Percentiles rank a stretch among this genome's conserved stretches.
Conservation (phyloP, 2,797 vertebrate species). For the Coccyzus lansbergi region DNA sequence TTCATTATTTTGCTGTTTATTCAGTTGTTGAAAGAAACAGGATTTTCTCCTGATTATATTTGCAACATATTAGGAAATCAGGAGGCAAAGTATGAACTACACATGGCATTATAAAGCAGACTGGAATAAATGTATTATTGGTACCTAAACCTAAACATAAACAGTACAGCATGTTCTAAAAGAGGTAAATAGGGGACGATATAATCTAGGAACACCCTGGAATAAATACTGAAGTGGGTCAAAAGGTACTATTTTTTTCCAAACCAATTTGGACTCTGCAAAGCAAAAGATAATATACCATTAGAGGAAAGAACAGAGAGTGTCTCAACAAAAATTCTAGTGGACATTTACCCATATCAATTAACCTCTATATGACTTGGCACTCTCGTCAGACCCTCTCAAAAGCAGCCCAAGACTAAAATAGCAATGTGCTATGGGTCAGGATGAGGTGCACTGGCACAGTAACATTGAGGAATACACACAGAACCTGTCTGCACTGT, state of each 20-base stretch:
- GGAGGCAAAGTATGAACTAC: conserved; percentile 9
- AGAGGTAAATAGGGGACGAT: not conserved
- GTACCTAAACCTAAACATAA: conserved; percentile 9
- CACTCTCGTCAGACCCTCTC: conserved; percentile 58
- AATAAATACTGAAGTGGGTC: conserved; percentile 2
- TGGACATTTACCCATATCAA: conserved; percentile 61
- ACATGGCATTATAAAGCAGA: not conserved
- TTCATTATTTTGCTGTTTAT: conserved; percentile 18
- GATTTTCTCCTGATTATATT: conserved; percentile 7
- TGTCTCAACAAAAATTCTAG: conserved; percentile 55
- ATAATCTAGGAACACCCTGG: not conserved
- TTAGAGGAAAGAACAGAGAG: conserved; percentile 40
- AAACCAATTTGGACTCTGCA: not conserved
- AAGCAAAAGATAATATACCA: conserved; percentile 39
- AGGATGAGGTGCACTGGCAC: conserved; percentile 42
- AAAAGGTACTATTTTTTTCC: not conserved
- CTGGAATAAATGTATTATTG: not conserved
- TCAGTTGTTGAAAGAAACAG: conserved; percentile 8
- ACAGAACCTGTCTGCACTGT: conserved; percentile 23
- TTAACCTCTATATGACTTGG: conserved; percentile 54
- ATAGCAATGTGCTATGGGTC: conserved; percentile 66
- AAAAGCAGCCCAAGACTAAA: conserved; percentile 65
- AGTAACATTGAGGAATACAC: not conserved
- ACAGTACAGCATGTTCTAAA: not conserved
- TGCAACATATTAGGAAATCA: not conserved